Base-by-base conservation (phyloP, 2,113 vertebrate species). In the Chrysemys picta region DNA sequence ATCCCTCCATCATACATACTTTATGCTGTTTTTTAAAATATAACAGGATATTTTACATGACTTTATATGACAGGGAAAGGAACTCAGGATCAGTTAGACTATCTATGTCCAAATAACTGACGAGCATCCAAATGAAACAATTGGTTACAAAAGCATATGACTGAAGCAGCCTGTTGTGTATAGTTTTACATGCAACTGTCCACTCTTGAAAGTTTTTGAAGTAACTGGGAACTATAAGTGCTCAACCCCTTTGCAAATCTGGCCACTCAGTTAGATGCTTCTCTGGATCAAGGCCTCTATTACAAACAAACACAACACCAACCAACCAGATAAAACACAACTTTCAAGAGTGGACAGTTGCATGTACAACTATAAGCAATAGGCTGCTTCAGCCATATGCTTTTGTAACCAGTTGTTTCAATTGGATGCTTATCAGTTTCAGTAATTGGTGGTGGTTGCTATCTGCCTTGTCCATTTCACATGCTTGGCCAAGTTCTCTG, bases 131-230 rank as follows among this genome's bases (percentile, higher is more conserved):
- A 21, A 5, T 22, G 21, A 72, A 72, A 72, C n/a, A n/a, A 72
- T 38, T 72, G 21, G 19, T 38, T n/a, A 17, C 65, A 72, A 21
- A 72, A 72, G n/a, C n/a, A 10, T 38, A 38, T 72, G n/a, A 72
- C 65, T 42, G 50, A 29, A 59, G 57, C 10, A 62, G 2, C 29
- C 6, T 91, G 79, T 89, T 90, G 45, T 10, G 81, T 21, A 90
- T 79, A 59, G 72, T 87, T 95, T 96, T 85, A 29, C 84, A 69
- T 50, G 86, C 84, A 83, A 59, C 88, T 93, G 24, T 72, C 65
- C 16, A 87, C 47, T 47, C 45, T 85, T 52, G 82, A 24, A 81
- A 92, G 57, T 49, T 27, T 3, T 1, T n/a, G n/a, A 91, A 95
- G 47, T 10, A 45, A 53, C 31, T 47, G 38, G 35, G 57, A 95